Conservation (phyloP, 2,113 vertebrate species). For the Opisthocomus hoazin region DNA sequence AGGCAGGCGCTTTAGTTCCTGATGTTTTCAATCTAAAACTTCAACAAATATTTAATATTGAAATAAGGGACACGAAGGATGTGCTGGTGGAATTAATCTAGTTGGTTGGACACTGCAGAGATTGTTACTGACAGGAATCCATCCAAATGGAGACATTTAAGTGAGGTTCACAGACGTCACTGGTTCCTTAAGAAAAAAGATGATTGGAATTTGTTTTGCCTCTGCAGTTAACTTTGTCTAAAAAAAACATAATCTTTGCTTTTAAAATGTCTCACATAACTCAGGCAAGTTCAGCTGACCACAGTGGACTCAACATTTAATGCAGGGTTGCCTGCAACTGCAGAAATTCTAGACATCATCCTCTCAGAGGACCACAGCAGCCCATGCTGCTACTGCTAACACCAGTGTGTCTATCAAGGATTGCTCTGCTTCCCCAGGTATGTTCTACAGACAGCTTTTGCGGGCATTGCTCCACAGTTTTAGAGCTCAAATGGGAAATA, state of each 20-base stretch:
- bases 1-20: background rate
- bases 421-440: background rate
- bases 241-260: background rate
- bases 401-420: accelerated
- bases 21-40: background rate
- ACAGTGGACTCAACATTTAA: background rate
- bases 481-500: background rate
- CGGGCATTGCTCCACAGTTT: background rate
- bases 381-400: background rate
- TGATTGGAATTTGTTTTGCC: background rate
- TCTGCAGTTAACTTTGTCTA: background rate
- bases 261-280: background rate
- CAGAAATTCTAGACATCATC: background rate
- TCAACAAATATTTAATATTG: background rate
- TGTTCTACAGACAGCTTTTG: background rate
- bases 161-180: background rate
- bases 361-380: background rate
- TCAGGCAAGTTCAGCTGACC: background rate
- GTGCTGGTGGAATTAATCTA: background rate
- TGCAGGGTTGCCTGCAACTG: background rate
- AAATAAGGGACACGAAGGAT: background rate
- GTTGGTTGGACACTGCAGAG: background rate
- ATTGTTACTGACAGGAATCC: background rate
- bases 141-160: background rate
- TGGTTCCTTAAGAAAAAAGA: background rate